Conservation (phyloP, 2,888 invertebrate genomes). For the Cephalotes varians region DNA sequence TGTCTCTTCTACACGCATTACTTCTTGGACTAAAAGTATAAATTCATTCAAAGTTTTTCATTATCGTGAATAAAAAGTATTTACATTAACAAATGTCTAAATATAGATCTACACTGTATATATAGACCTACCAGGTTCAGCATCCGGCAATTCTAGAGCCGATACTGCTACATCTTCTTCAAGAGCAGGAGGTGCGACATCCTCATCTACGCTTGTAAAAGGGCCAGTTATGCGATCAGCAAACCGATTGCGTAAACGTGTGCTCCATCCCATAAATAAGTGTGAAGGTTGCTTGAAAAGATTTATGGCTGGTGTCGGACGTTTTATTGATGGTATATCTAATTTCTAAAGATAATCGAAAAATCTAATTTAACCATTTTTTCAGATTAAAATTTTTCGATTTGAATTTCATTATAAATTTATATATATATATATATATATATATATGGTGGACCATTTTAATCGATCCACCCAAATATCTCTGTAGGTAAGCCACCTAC, state of each 20-base stretch:
- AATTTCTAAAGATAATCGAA: not conserved
- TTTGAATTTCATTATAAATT: not conserved
- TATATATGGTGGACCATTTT: too few species aligned
- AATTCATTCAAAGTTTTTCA: not conserved
- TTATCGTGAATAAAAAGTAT: not conserved
- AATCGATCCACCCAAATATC: too few species aligned
- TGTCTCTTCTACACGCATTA: not conserved
- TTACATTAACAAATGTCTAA: not conserved
- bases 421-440: too few species aligned
- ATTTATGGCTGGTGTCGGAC: not conserved
- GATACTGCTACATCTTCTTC: not conserved
- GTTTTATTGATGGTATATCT: not conserved
- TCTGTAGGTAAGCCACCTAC: too few species aligned
- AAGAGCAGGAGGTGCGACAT: not conserved
- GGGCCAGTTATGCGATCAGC: not conserved
- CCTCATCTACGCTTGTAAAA: not conserved
- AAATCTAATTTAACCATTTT: not conserved
- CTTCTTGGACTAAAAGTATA: not conserved
- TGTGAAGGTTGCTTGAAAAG: not conserved
- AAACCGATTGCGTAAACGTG: not conserved
- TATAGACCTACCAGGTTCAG: not conserved
- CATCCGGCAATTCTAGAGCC: not conserved
- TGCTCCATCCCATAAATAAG: not conserved
- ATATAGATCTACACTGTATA: not conserved
- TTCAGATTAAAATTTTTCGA: not conserved